These are phyloP conservation scores for Lophura nycthemera DNA, from an alignment of 2,113 vertebrate species.

Conservation along the genomic window DNA sequence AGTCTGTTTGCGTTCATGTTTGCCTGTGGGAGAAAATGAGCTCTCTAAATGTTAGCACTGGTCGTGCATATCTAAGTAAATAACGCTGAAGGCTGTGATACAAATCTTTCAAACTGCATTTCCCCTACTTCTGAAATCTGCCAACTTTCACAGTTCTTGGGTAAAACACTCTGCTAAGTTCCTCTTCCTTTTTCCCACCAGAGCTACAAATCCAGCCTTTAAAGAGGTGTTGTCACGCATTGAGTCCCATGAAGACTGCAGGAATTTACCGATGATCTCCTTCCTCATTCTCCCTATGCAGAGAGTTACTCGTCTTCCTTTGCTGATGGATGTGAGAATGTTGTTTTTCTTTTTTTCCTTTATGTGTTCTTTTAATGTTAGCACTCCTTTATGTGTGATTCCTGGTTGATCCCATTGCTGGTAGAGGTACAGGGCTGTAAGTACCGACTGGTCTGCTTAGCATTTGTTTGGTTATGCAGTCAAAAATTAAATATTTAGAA, in stretches of 20 bases:
- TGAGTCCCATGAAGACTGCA: slow-evolving; percentile 90
- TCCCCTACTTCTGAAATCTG: background rate
- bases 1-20: background rate
- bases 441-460: background rate
- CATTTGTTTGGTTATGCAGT: background rate
- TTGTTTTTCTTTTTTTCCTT: background rate
- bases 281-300: slow-evolving; percentile 99
- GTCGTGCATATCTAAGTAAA: background rate
- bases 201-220: slow-evolving; percentile 88
- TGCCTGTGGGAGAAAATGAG: fast-evolving
- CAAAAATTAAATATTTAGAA: background rate
- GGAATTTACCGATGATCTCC: slow-evolving; percentile 96
- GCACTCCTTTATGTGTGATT: fast-evolving
- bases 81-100: background rate
- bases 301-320: slow-evolving; percentile 93
- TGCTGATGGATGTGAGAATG: slow-evolving; percentile 94
- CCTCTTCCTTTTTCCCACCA: background rate
- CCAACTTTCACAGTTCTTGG: background rate
- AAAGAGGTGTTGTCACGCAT: slow-evolving; percentile 90
- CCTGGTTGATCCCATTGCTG: background rate
- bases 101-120: background rate
- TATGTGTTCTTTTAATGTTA: background rate
- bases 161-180: fast-evolving
- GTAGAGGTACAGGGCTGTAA: background rate
- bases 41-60: background rate